phyloP scores from a whole-genome alignment of 2,797 vertebrate genomes.

The Tenualosa ilisha region DNA sequence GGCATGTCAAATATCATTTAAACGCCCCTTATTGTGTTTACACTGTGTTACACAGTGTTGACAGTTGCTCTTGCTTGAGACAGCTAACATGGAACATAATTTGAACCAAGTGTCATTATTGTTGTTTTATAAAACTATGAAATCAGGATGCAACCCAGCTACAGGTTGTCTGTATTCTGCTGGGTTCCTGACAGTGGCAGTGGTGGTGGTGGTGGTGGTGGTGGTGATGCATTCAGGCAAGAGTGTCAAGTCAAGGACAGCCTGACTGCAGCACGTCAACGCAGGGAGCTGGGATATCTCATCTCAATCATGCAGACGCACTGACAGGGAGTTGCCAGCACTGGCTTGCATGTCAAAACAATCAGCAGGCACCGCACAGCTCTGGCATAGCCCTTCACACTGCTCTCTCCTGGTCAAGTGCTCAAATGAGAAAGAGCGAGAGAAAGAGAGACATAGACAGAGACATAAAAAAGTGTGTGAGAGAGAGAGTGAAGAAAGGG shows the following conservation, averaged over 20 bases:
- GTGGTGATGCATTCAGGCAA: background rate
- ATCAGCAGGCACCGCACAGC: conserved; percentile 1
- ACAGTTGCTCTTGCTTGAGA: background rate
- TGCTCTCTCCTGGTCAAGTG: conserved; percentile 18
- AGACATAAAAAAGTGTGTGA: background rate
- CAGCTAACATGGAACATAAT: background rate
- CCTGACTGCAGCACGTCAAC: background rate
- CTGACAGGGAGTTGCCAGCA: conserved; percentile 35
- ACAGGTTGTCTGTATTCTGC: conserved; percentile 13
- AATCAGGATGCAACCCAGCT: background rate
- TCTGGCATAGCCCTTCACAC: conserved; percentile 28
- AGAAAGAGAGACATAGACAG: background rate
- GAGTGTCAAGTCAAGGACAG: conserved; percentile 16
- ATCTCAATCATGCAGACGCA: conserved; percentile 6
- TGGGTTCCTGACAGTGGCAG: background rate
- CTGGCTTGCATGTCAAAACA: conserved; percentile 35
- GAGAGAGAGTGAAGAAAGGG: conserved; percentile 1
- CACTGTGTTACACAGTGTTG: background rate
- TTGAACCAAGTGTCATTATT: background rate
- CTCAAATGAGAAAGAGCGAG: background rate
- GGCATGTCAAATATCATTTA: conserved; percentile 18
- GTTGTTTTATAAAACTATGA: background rate
- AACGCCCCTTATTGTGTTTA: background rate
- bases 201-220: background rate
- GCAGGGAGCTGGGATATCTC: background rate